Evolutionary conservation across 2,888 invertebrate species (phyloP).

Genomic region (Chymomyza procnemis): DNA sequence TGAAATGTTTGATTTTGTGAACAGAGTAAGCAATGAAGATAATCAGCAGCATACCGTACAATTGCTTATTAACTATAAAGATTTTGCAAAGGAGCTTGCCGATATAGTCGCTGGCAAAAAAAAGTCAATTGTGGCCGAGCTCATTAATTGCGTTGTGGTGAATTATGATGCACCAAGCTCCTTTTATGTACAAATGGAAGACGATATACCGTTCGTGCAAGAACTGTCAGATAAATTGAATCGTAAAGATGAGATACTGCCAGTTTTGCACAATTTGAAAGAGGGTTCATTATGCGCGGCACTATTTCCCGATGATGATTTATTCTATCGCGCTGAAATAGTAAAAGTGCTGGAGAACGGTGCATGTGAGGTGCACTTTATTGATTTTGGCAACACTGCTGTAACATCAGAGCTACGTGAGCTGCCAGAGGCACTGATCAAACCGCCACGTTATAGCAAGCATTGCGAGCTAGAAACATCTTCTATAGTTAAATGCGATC

Average conservation of each 20-base stretch:
- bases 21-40: slow-evolving; percentile 77
- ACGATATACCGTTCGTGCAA: slow-evolving; percentile 70
- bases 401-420: slow-evolving; percentile 81
- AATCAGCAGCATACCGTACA: slow-evolving; percentile 81
- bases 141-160: slow-evolving; percentile 83
- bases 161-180: slow-evolving; percentile 84
- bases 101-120: slow-evolving; percentile 55
- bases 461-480: slow-evolving; percentile 82
- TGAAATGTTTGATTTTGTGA: slow-evolving; percentile 82
- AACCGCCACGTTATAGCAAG: slow-evolving; percentile 81
- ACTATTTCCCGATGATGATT: slow-evolving; percentile 88
- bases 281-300: slow-evolving; percentile 85
- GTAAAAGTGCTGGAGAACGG: slow-evolving; percentile 82
- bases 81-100: slow-evolving; percentile 79
- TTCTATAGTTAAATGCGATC: slow-evolving; percentile 81
- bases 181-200: slow-evolving; percentile 86
- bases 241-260: slow-evolving; percentile 71
- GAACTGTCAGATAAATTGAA: slow-evolving; percentile 72
- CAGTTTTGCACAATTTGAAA: slow-evolving; percentile 49
- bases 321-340: slow-evolving; percentile 94
- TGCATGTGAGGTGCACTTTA: slow-evolving; percentile 86
- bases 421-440: slow-evolving; percentile 81
- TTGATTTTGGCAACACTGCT: slow-evolving; percentile 85
- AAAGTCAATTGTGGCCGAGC: slow-evolving; percentile 76
- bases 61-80: slow-evolving; percentile 81